A percentile compares a stretch with the other conserved stretches of the same genome.
Conservation (phyloP, 2,797 vertebrate genomes). For the Gallirallus australis region DNA sequence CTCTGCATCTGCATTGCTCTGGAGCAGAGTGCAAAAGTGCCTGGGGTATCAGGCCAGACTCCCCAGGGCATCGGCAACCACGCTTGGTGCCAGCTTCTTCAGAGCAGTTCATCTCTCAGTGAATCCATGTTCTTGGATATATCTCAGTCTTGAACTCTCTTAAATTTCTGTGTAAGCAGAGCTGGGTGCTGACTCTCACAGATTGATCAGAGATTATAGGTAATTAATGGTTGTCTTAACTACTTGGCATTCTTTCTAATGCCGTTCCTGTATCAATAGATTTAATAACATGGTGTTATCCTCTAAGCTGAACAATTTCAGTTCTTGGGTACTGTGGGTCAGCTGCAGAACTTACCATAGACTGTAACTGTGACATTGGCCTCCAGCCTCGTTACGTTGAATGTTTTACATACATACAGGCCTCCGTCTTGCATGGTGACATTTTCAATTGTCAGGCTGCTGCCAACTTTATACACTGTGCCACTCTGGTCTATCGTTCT, state of each 20-base stretch:
- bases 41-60: background rate
- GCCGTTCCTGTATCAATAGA: background rate
- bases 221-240: background rate
- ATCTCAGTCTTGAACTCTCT: background rate
- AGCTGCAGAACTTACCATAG: slow-evolving; percentile 78
- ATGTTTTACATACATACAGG: slow-evolving; percentile 81
- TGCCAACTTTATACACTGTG: background rate
- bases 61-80: background rate
- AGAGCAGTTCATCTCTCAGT: background rate
- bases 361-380: slow-evolving; percentile 75
- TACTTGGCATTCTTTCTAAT: background rate
- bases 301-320: background rate
- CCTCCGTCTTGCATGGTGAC: slow-evolving; percentile 85
- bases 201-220: background rate
- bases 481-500: background rate
- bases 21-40: background rate
- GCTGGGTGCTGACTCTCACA: background rate
- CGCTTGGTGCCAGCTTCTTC: background rate
- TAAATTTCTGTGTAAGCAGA: background rate
- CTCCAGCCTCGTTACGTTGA: background rate
- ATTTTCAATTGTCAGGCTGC: slow-evolving; percentile 74
- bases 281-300: background rate
- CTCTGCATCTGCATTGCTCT: background rate
- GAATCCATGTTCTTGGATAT: background rate
- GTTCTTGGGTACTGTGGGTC: background rate